Base-by-base conservation (phyloP, 2,888 invertebrate genomes). In the Brenthis ino region DNA sequence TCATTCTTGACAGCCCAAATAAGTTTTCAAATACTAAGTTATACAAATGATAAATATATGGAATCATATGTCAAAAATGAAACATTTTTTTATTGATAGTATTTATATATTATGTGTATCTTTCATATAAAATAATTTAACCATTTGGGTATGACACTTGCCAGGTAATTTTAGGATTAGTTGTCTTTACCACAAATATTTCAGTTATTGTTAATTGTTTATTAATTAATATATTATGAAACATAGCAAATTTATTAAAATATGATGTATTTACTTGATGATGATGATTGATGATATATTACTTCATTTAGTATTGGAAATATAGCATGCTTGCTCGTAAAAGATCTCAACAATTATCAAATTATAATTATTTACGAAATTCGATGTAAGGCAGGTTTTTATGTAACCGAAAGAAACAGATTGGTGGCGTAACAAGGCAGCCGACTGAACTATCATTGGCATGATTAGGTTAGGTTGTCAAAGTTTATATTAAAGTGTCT, bases 361-460 rank as follows among this genome's bases (percentile, higher is more conserved):
- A 60, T 60, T n/a, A 6, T 60, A 50, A 43, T 24, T 48, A 50
- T 58, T 66, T 64, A 60, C 47, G 63, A 65, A 66, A 66, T 67
- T 51, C 14, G 13, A 6, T n/a, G 67, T 67, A 68, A 20, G 68
- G 65, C 65, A 73, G 63, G 68, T 77, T 81, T 91, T 91, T 91
- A 91, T 83, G 85, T 91, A 92, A 91, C 82, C 78, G 76, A 74
- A 79, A 77, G 77, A 74, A 67, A 76, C 77, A 78, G 83, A 79
- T 79, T 76, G 80, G 79, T 80, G 79, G 77, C 79, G 79, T 77
- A 80, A 76, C 70, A 75, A 72, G 60, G 60, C 78, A 65, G 71
- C 71, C 68, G 72, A 66, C 69, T 69, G 65, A 65, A 70, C 60
- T 68, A 65, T 70, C 65, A 64, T 69, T 70, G 70, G 69, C 63